Conservation (phyloP, 2,113 vertebrate species). For the Hippopotamus amphibius region DNA sequence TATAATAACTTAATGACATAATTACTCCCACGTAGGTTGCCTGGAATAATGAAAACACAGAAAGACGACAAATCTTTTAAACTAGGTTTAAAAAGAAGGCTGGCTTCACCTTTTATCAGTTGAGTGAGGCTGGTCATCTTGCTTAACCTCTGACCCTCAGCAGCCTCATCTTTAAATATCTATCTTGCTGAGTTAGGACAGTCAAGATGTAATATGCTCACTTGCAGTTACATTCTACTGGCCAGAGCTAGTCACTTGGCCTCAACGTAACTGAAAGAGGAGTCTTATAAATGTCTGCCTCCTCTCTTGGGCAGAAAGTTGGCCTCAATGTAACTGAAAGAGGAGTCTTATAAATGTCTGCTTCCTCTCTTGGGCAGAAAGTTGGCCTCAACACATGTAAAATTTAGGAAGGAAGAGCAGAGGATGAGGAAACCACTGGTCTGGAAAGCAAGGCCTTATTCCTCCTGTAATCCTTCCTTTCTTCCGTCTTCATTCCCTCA, state of each 20-base stretch:
- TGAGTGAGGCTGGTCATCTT: background rate
- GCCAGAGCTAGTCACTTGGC: background rate
- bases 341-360: background rate
- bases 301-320: background rate
- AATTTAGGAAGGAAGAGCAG: background rate
- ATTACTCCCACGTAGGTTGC: constrained; percentile 41
- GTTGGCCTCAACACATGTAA: background rate
- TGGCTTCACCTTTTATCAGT: background rate
- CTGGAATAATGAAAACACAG: background rate
- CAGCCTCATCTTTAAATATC: background rate
- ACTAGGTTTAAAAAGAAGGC: background rate
- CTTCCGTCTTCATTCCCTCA: background rate
- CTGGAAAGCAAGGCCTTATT: background rate
- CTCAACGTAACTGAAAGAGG: background rate
- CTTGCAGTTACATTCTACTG: background rate
- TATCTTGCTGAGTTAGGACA: background rate
- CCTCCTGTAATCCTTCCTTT: background rate
- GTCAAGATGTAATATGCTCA: background rate
- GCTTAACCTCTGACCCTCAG: background rate
- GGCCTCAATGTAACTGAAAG: no score
- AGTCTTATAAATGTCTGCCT: background rate
- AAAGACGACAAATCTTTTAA: background rate
- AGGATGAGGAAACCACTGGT: background rate
- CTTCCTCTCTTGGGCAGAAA: background rate
- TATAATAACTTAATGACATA: constrained; percentile 69